Percentiles rank a stretch among this genome's conserved stretches.
phyloP scores from a whole-genome alignment of 2,113 vertebrate species.

The Microcebus griseorufus region DNA sequence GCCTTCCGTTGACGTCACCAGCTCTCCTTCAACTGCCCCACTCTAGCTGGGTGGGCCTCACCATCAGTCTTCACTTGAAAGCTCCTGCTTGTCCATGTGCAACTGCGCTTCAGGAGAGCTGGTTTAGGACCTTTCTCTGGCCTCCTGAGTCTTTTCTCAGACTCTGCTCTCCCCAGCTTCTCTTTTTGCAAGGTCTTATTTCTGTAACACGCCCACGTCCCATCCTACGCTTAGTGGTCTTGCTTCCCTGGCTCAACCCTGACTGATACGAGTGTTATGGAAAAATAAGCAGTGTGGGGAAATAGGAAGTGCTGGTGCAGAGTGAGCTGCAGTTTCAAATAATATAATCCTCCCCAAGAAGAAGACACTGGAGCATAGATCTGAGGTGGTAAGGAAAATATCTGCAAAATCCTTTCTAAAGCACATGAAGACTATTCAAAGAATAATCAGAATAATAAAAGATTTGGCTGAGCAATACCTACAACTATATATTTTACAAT shows the following conservation, averaged over 20 bases:
- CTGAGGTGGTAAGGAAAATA: neutral
- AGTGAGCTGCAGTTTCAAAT: neutral
- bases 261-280: too few relatives aligned
- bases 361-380: neutral
- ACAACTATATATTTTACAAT: neutral
- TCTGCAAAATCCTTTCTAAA: constrained; percentile 17
- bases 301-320: too few relatives aligned
- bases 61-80: rapidly evolving
- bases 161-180: neutral
- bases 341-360: neutral
- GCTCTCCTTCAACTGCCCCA: rapidly evolving
- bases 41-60: rapidly evolving
- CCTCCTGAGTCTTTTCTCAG: neutral
- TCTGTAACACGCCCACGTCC: neutral
- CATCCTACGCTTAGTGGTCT: rapidly evolving
- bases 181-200: neutral
- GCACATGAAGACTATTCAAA: neutral
- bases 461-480: neutral
- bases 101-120: neutral
- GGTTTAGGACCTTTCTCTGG: neutral
- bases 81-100: neutral
- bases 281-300: neutral
- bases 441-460: constrained; percentile 53
- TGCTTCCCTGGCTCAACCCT: neutral
- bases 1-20: rapidly evolving